A percentile compares a stretch with the other conserved stretches of the same genome.
phyloP scores from a whole-genome alignment of 2,888 invertebrate genomes.

The Clunio marinus region DNA sequence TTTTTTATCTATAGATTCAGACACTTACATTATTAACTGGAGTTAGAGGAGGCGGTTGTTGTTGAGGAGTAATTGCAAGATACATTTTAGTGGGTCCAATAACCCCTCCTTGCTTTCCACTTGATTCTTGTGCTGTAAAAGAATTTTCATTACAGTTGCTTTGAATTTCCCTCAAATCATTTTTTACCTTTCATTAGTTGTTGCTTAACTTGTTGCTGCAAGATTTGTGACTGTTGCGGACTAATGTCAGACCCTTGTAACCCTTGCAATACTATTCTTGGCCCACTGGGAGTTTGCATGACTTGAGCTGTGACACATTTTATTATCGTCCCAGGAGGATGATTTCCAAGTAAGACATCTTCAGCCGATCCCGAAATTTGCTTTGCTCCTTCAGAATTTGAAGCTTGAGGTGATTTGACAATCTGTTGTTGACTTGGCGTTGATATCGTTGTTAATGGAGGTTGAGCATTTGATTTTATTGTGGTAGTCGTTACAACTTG shows the following conservation, averaged over 20 bases:
- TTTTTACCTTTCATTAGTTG: constrained; percentile 74
- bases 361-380: constrained; percentile 52
- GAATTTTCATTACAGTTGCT: constrained; percentile 38
- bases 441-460: constrained; percentile 40
- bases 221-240: constrained; percentile 72
- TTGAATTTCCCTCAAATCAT: too few species aligned
- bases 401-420: constrained; percentile 42
- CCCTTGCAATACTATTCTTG: constrained; percentile 80
- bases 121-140: constrained; percentile 73
- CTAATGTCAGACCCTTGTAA: constrained; percentile 78
- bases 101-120: constrained; percentile 79
- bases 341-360: constrained; percentile 68
- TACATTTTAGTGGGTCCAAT: constrained; percentile 82
- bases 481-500: constrained; percentile 27
- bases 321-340: constrained; percentile 80
- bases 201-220: constrained; percentile 86
- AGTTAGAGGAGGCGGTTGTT: constrained; percentile 55
- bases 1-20: too few species aligned
- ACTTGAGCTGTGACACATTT: constrained; percentile 85
- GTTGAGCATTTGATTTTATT: constrained; percentile 37
- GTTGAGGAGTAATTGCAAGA: constrained; percentile 63
- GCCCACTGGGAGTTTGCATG: constrained; percentile 78
- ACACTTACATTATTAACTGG: constrained; percentile 51
- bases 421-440: constrained; percentile 39
- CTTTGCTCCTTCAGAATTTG: constrained; percentile 42